Percentiles rank a stretch among this genome's conserved stretches.
phyloP scores from a whole-genome alignment of 2,888 invertebrate genomes.

The Phania funesta region DNA sequence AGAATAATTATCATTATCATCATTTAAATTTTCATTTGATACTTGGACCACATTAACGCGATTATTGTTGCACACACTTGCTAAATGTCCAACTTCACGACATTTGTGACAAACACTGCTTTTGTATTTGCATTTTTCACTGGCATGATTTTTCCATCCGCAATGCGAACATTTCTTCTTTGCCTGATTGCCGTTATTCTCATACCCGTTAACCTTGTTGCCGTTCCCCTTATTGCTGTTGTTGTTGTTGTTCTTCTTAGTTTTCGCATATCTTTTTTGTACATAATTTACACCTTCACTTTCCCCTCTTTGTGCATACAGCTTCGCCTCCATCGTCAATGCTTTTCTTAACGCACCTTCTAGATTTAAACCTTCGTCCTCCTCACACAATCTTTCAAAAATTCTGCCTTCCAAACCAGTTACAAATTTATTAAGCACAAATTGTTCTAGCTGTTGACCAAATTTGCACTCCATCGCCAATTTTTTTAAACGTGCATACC shows the following conservation, averaged over 20 bases:
- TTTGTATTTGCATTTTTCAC: conserved; percentile 6
- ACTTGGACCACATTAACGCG: conserved; percentile 10
- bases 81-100: conserved; percentile 9
- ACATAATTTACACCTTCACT: conserved; percentile 19
- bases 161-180: conserved; percentile 19
- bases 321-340: conserved; percentile 4
- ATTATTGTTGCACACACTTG: conserved; percentile 25
- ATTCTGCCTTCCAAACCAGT: too few species aligned
- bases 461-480: too few species aligned
- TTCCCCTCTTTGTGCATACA: neutral
- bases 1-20: neutral
- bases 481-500: too few species aligned
- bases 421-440: too few species aligned
- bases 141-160: conserved; percentile 9
- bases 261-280: conserved; percentile 3
- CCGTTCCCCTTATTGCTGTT: conserved; percentile 16
- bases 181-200: conserved; percentile 2
- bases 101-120: conserved; percentile 11
- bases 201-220: neutral
- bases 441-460: too few species aligned
- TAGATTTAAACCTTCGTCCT: too few species aligned
- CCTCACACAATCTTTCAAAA: too few species aligned
- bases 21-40: neutral
- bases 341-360: too few species aligned
- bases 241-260: neutral